Base-by-base conservation (phyloP, 2,888 invertebrate genomes). In the Julus scandinavius region DNA sequence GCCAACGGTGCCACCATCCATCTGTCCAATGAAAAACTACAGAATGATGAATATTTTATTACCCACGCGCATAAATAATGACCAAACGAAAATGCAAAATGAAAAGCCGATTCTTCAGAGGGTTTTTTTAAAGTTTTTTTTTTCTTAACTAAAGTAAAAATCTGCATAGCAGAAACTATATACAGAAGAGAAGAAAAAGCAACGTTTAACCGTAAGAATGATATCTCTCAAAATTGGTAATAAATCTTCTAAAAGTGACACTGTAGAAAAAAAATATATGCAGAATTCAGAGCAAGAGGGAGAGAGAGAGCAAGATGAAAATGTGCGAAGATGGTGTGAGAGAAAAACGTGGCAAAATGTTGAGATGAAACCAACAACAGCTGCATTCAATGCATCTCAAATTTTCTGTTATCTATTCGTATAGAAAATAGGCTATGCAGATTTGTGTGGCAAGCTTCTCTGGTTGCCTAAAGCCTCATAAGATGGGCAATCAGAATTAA, bases 151-250 rank as follows among this genome's bases (percentile, higher is more conserved):
- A 2, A 80, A 80, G 80, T 80, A 13, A 9, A 80, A 80, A 80
- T 80, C 29, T 80, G 80, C 80, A 80, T 80, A 29, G 80, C 15
- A 80, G 38, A 80, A 80, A 80, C 38, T 38, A 13, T 38, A 38
- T 15, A 3, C 38, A 3, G 38, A 29, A 38, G 38, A 38, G 38
- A 80, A 80, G 38, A 54, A 54, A 17, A 54, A 17, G 54, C 38
- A 15, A 80, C 29, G 80, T 80, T 80, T 80, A 38, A 38, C 80
- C 13, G 13, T 80, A 80, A 80, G 80, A 80, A 80, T 80, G 38
- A 80, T 80, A 80, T 80, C 80, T 80, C 80, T 80, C 80, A 80
- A 80, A 80, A 80, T 80, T 80, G 80, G 80, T 80, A 80, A 80
- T 80, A 80, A 80, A 80, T 80, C 80, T 80, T 80, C 80, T 80